phyloP scores from a whole-genome alignment of 2,797 vertebrate species.

The Heliangelus exortis region DNA sequence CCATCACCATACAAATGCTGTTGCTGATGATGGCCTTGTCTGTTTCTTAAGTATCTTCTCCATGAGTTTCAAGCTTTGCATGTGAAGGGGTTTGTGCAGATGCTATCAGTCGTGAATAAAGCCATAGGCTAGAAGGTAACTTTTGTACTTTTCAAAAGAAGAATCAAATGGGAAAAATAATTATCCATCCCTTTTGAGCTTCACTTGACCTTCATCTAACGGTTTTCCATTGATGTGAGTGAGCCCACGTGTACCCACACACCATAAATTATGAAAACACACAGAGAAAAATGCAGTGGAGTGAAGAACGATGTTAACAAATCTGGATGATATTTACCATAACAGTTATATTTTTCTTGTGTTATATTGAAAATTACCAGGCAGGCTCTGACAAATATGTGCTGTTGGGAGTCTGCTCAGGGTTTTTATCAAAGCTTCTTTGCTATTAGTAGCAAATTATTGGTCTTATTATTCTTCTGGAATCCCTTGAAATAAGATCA shows the following conservation, averaged over 20 bases:
- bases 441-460: slow-evolving; percentile 49
- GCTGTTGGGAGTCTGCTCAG: slow-evolving; percentile 11
- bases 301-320: slow-evolving; percentile 8
- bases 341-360: slow-evolving; percentile 42
- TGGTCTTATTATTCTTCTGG: slow-evolving; percentile 51
- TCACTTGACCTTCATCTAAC: neutral
- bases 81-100: neutral
- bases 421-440: slow-evolving; percentile 56
- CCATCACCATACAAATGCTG: rapidly evolving
- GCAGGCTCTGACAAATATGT: slow-evolving; percentile 45
- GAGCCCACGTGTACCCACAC: neutral
- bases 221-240: neutral
- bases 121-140: neutral
- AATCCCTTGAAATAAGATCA: slow-evolving; percentile 54
- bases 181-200: neutral
- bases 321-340: slow-evolving; percentile 59
- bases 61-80: neutral
- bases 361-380: slow-evolving; percentile 48
- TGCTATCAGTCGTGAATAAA: neutral
- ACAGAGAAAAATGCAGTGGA: neutral
- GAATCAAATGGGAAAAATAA: neutral
- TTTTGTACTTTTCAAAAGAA: neutral
- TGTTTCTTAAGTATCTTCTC: neutral
- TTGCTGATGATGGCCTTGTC: neutral
- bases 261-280: neutral